phyloP scores from a whole-genome alignment of 2,888 invertebrate species.

The Ectobius pallidus region DNA sequence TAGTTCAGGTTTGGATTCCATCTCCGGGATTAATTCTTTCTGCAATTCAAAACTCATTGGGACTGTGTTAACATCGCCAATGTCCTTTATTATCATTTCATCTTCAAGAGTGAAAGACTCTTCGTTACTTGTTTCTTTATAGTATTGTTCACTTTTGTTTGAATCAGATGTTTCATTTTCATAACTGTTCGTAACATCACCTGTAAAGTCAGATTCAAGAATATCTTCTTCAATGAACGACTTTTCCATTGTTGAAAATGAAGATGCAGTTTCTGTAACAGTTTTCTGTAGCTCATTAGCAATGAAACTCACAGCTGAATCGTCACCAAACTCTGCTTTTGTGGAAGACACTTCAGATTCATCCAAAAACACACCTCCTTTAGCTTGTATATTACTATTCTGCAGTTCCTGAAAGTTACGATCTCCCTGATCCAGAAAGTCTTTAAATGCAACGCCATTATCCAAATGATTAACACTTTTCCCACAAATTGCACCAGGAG shows the following conservation, averaged over 20 bases:
- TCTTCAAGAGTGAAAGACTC: not conserved
- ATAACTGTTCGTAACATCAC: not conserved
- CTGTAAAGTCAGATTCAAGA: not conserved
- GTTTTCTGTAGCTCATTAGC: not conserved
- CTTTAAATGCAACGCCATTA: not conserved
- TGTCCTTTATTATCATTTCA: not conserved
- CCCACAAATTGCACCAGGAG: not conserved
- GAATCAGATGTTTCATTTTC: not conserved
- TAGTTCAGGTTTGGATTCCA: slow-evolving; percentile 33
- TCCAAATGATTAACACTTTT: slow-evolving; percentile 7
- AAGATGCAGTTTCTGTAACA: not conserved
- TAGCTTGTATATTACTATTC: slow-evolving; percentile 38
- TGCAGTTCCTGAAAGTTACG: not conserved
- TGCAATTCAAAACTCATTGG: slow-evolving; percentile 36
- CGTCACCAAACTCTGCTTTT: slow-evolving; percentile 60
- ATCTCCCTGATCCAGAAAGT: not conserved
- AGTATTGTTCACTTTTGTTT: not conserved
- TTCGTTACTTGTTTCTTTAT: not conserved
- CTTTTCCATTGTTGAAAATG: slow-evolving; percentile 10
- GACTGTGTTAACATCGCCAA: not conserved
- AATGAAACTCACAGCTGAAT: slow-evolving; percentile 50
- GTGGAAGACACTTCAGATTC: slow-evolving; percentile 59
- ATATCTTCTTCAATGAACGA: slow-evolving; percentile 20
- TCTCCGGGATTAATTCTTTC: slow-evolving; percentile 34
- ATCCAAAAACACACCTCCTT: slow-evolving; percentile 47